Evolutionary conservation across 1,140 invertebrate species (phyloP).

Genomic region (Lucilia cuprina): DNA sequence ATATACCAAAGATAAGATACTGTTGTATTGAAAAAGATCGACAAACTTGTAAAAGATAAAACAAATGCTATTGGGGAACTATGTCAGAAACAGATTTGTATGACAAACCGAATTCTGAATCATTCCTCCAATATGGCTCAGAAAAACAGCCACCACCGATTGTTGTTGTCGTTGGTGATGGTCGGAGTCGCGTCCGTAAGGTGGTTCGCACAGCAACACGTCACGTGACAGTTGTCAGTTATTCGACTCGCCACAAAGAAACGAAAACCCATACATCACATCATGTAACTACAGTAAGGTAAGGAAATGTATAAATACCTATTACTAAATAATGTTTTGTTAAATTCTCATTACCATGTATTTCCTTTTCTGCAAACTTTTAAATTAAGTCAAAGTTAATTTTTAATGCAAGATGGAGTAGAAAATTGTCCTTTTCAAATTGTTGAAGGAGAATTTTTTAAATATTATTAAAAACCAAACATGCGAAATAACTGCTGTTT

Average conservation of each 20-base stretch:
- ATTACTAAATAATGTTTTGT: too few relatives aligned
- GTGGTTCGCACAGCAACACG: slow-evolving; percentile 60
- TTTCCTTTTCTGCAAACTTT: too few relatives aligned
- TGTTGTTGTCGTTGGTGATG: slow-evolving; percentile 62
- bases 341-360: too few relatives aligned
- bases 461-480: too few relatives aligned
- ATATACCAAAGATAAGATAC: not conserved
- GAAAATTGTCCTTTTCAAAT: too few relatives aligned
- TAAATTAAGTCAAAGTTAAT: too few relatives aligned
- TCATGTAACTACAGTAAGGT: slow-evolving; percentile 62
- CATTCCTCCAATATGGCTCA: slow-evolving; percentile 58
- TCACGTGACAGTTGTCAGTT: slow-evolving; percentile 61
- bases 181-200: slow-evolving; percentile 57
- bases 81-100: slow-evolving; percentile 43
- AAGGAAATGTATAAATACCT: slow-evolving; percentile 40
- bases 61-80: not conserved
- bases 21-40: not conserved
- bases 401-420: too few relatives aligned
- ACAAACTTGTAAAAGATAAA: not conserved
- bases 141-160: slow-evolving; percentile 59
- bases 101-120: slow-evolving; percentile 46
- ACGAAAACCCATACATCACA: slow-evolving; percentile 61
- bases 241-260: slow-evolving; percentile 61
- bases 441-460: too few relatives aligned
- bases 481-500: too few relatives aligned